These are phyloP conservation scores for Cephus cinctus DNA, from an alignment of 1,140 invertebrate species.

Conservation along the genomic window DNA sequence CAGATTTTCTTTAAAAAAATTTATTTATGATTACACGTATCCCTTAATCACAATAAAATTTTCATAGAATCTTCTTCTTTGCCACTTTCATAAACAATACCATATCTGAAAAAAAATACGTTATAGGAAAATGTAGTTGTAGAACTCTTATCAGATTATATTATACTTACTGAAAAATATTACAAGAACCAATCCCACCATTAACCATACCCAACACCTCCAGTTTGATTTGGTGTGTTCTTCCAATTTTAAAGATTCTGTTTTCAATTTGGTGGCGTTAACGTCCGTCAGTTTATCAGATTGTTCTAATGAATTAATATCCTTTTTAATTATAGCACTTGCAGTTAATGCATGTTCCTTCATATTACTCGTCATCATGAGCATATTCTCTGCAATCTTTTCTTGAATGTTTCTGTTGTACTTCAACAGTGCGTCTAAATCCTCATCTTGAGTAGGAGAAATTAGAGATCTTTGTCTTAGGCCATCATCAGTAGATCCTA, in stretches of 20 bases:
- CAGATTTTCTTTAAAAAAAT: neutral
- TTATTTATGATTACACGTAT: constrained; percentile 13
- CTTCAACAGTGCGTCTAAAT: constrained; percentile 79
- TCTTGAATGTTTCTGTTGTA: constrained; percentile 87
- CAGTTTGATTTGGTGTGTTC: constrained; percentile 84
- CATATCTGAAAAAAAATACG: constrained; percentile 64
- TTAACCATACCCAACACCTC: constrained; percentile 92
- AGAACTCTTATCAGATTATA: constrained; percentile 7
- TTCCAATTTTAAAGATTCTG: constrained; percentile 78
- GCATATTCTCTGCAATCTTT: constrained; percentile 91
- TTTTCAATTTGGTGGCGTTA: constrained; percentile 74
- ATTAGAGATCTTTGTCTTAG: constrained; percentile 37
- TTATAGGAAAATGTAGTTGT: constrained; percentile 12
- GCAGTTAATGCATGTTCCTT: constrained; percentile 87
- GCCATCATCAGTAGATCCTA: constrained; percentile 26
- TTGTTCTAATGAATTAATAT: constrained; percentile 73
- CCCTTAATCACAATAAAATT: constrained; percentile 6
- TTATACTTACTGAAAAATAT: constrained; percentile 81
- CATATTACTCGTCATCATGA: constrained; percentile 79
- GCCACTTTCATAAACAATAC: constrained; percentile 79
- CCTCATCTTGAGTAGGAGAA: constrained; percentile 54
- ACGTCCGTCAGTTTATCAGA: constrained; percentile 76
- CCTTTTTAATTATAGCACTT: constrained; percentile 81
- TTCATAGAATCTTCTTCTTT: constrained; percentile 55
- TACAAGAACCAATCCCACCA: constrained; percentile 78